A percentile compares a stretch with the other conserved stretches of the same genome.
These are phyloP conservation scores for Pseudeuparius sepicola DNA, from an alignment of 2,888 invertebrate species.

Conservation along the genomic window DNA sequence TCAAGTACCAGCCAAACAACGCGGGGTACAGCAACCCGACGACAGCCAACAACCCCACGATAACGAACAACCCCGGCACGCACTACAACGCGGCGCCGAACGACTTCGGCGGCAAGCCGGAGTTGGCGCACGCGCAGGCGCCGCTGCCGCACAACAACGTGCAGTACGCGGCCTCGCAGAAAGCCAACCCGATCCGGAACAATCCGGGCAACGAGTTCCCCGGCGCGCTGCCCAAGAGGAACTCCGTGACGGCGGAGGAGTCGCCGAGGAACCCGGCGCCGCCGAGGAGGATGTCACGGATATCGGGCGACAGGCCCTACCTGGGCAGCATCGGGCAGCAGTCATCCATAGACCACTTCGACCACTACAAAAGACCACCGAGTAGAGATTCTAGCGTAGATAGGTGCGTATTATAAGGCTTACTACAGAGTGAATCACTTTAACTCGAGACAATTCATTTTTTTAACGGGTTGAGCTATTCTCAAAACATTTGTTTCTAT, in stretches of 20 bases:
- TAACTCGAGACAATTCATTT: too few species aligned
- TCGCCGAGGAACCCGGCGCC: slow-evolving; percentile 26
- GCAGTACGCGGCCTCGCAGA: slow-evolving; percentile 10
- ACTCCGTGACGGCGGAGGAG: slow-evolving; percentile 23
- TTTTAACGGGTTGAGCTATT: too few species aligned
- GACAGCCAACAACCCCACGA: slow-evolving; percentile 16
- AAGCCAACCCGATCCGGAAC: slow-evolving; percentile 17
- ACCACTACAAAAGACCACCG: slow-evolving; percentile 87
- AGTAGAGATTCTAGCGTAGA: slow-evolving; percentile 82
- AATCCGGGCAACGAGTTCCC: slow-evolving; percentile 20
- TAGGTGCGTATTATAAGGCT: slow-evolving; percentile 28
- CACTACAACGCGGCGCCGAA: slow-evolving; percentile 22
- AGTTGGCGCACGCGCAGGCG: too few species aligned
- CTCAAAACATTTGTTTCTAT: too few species aligned
- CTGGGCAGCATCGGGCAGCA: slow-evolving; percentile 42
- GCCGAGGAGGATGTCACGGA: slow-evolving; percentile 44
- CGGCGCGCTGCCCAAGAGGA: too few species aligned
- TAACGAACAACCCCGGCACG: slow-evolving; percentile 22
- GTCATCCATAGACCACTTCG: slow-evolving; percentile 82
- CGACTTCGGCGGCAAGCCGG: too few species aligned
- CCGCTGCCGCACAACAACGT: slow-evolving; percentile 18
- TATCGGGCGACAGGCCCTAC: slow-evolving; percentile 41
- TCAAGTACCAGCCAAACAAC: too few species aligned
- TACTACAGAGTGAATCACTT: too few species aligned
- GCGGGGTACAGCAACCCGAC: too few species aligned